Evolutionary conservation across 2,888 invertebrate genomes (phyloP).

Genomic region (Apamea monoglypha): DNA sequence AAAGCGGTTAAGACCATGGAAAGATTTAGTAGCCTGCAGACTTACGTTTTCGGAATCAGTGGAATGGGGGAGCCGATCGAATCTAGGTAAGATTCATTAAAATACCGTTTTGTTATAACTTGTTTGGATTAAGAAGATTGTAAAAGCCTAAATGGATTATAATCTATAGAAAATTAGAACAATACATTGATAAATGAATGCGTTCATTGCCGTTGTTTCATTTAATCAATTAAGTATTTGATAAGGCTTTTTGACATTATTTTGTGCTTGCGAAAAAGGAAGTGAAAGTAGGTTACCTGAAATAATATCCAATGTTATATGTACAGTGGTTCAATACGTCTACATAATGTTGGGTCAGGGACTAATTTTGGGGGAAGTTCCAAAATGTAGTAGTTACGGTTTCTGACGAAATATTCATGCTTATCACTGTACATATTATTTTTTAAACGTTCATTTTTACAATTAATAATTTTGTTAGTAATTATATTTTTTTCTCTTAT

Average conservation of each 20-base stretch:
- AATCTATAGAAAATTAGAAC: conserved; percentile 6
- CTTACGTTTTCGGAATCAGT: conserved; percentile 65
- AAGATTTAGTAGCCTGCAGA: conserved; percentile 55
- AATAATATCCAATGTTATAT: not conserved
- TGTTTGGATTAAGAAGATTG: conserved; percentile 11
- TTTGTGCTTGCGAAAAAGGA: not conserved
- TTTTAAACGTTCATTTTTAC: not conserved
- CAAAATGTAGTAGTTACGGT: not conserved
- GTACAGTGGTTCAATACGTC: no score
- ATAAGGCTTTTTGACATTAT: not conserved
- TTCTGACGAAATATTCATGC: not conserved
- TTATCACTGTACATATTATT: not conserved
- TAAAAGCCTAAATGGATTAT: not conserved
- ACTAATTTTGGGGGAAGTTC: not conserved
- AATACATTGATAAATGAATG: conserved; percentile 9
- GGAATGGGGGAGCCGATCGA: conserved; percentile 66
- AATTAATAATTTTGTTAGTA: not conserved
- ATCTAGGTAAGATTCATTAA: conserved; percentile 57
- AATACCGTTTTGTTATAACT: not conserved
- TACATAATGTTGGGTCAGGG: not conserved
- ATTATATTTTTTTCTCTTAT: conserved; percentile 26
- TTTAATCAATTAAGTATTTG: not conserved
- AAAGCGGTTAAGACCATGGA: conserved; percentile 34
- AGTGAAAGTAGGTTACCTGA: not conserved
- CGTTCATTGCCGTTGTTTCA: not conserved